Evolutionary conservation across 2,797 vertebrate species (phyloP).

Genomic region (Protonibea diacanthus): DNA sequence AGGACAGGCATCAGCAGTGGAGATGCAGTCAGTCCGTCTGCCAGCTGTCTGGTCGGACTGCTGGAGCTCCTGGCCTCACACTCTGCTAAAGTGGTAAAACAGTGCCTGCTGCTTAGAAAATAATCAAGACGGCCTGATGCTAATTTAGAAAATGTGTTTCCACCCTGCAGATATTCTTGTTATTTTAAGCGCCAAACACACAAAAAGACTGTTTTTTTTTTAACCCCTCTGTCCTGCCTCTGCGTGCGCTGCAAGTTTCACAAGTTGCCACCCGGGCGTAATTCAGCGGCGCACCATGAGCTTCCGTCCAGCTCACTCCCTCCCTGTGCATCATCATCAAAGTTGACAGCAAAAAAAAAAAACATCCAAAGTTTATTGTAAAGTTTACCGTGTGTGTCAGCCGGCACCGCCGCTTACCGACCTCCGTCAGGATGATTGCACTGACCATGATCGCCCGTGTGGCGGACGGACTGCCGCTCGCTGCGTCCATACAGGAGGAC

Average conservation of each 20-base stretch:
- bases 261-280: conserved; percentile 59
- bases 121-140: neutral
- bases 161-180: too few relatives aligned
- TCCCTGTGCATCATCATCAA: conserved; percentile 31
- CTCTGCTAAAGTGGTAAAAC: neutral
- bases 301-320: conserved; percentile 74
- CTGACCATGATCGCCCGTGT: conserved; percentile 92
- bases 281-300: conserved; percentile 51
- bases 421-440: conserved; percentile 84
- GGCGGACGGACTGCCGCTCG: conserved; percentile 91
- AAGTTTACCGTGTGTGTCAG: neutral
- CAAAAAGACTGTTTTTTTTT: neutral
- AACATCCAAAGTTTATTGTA: conserved; percentile 9
- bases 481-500: conserved; percentile 94
- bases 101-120: neutral
- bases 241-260: conserved; percentile 14
- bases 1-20: conserved; percentile 58
- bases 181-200: too few relatives aligned
- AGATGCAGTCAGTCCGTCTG: conserved; percentile 72
- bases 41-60: conserved; percentile 66
- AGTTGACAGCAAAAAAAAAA: conserved; percentile 48
- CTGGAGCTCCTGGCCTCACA: conserved; percentile 43
- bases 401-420: neutral
- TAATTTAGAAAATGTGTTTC: fast-evolving
- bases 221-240: neutral